These are phyloP conservation scores for Parelbella ahira DNA, from an alignment of 2,888 invertebrate genomes.

Conservation along the genomic window DNA sequence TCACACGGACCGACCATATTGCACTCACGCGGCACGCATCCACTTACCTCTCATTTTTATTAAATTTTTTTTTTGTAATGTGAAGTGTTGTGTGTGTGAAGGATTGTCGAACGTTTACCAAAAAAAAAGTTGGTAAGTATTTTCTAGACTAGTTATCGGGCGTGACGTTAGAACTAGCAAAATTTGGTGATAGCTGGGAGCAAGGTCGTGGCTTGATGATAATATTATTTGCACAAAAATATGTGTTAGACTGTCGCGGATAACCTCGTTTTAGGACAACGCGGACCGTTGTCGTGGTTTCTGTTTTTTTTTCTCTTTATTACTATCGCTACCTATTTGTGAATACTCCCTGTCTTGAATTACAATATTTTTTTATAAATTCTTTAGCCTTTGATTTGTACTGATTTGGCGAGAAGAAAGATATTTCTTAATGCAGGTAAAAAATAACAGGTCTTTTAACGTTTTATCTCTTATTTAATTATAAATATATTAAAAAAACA, in stretches of 20 bases:
- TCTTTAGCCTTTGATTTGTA: background rate
- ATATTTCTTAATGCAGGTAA: background rate
- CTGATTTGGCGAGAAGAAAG: conserved; percentile 6
- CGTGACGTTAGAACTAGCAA: conserved; percentile 65
- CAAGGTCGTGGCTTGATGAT: conserved; percentile 74
- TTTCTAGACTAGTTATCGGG: conserved; percentile 43
- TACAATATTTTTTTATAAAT: background rate
- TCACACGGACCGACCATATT: conserved; percentile 30
- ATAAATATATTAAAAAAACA: no score
- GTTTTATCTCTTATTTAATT: no score
- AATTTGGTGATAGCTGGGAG: conserved; percentile 75
- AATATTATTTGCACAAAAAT: conserved; percentile 79
- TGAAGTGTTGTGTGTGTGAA: conserved; percentile 38
- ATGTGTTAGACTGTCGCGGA: conserved; percentile 71
- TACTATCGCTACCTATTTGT: conserved; percentile 20
- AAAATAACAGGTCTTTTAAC: no score
- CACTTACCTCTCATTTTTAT: conserved; percentile 29
- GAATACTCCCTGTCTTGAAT: conserved; percentile 10
- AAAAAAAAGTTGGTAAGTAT: conserved; percentile 40
- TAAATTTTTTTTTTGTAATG: conserved; percentile 33
- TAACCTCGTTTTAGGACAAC: conserved; percentile 75
- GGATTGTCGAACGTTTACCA: conserved; percentile 27
- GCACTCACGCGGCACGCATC: conserved; percentile 44
- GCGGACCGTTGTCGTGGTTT: conserved; percentile 47
- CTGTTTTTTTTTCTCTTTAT: conserved; percentile 28